Percentiles rank a stretch among this genome's conserved stretches.
Evolutionary conservation across 2,797 vertebrate species (phyloP).

Genomic region (Sebastes iracundus): DNA sequence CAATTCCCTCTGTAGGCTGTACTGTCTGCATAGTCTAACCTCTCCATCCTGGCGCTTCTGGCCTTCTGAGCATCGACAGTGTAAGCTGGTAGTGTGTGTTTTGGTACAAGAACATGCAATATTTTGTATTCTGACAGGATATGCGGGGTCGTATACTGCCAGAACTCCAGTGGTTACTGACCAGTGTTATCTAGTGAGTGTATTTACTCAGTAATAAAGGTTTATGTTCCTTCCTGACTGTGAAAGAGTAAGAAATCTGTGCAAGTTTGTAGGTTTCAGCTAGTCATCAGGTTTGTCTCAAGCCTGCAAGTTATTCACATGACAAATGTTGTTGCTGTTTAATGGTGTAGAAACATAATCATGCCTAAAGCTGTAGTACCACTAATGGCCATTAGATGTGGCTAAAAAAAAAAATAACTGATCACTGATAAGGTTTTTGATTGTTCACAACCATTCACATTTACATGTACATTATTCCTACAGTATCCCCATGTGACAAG

Average conservation of each 20-base stretch:
- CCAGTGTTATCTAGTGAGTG: neutral
- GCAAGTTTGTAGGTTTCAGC: neutral
- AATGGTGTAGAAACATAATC: no score
- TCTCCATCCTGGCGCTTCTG: neutral
- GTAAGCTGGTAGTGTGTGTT: neutral
- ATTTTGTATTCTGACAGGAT: neutral
- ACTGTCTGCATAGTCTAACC: neutral
- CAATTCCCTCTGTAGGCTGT: neutral
- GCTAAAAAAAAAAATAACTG: no score
- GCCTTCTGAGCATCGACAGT: neutral
- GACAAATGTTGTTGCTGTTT: fast-evolving
- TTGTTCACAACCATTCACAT: no score
- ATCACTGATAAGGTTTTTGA: no score
- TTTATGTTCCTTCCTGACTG: neutral
- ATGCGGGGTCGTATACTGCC: neutral
- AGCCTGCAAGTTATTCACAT: neutral
- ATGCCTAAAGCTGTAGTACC: no score
- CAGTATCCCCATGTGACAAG: no score
- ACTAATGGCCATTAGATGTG: no score
- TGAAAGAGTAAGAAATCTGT: neutral
- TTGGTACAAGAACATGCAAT: neutral
- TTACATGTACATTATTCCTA: no score
- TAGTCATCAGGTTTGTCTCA: neutral
- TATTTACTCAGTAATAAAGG: neutral
- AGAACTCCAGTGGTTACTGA: neutral